Percentiles rank a stretch among this genome's conserved stretches.
Conservation (phyloP, 2,113 vertebrate genomes). For the Trematocara nigrifrons region DNA sequence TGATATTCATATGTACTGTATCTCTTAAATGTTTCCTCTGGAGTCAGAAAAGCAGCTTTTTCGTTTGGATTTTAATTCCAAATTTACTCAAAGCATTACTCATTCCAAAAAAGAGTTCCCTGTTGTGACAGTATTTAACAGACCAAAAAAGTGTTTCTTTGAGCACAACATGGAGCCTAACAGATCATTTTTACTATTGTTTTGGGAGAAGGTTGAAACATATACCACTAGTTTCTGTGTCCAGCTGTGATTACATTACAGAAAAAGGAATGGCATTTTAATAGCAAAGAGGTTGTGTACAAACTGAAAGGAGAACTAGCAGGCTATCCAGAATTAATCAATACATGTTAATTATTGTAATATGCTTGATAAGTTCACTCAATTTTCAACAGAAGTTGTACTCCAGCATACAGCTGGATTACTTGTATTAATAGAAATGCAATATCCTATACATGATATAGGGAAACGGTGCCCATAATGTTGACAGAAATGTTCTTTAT, state of each 20-base stretch:
- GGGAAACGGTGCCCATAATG: not conserved
- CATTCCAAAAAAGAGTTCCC: not conserved
- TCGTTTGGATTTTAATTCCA: not conserved
- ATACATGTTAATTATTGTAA: constrained; percentile 10
- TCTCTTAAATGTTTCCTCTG: not conserved
- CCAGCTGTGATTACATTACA: constrained; percentile 31
- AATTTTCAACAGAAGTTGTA: not conserved
- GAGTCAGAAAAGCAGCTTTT: not conserved
- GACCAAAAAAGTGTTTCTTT: not conserved
- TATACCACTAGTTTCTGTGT: not conserved
- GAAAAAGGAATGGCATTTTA: constrained; percentile 28
- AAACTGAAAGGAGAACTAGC: constrained; percentile 2
- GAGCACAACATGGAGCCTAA: not conserved
- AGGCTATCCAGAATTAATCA: constrained; percentile 6
- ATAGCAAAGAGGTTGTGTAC: not conserved
- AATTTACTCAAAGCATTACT: not conserved
- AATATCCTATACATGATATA: not conserved
- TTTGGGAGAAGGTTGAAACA: not conserved
- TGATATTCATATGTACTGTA: not conserved
- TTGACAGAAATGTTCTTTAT: not conserved
- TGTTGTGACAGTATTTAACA: not conserved
- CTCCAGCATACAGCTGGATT: not conserved
- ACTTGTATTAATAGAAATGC: not conserved
- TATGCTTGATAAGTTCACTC: not conserved
- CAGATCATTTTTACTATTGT: not conserved